These are phyloP conservation scores for Graptemys geographica DNA, from an alignment of 2,797 vertebrate species.

Conservation along the genomic window DNA sequence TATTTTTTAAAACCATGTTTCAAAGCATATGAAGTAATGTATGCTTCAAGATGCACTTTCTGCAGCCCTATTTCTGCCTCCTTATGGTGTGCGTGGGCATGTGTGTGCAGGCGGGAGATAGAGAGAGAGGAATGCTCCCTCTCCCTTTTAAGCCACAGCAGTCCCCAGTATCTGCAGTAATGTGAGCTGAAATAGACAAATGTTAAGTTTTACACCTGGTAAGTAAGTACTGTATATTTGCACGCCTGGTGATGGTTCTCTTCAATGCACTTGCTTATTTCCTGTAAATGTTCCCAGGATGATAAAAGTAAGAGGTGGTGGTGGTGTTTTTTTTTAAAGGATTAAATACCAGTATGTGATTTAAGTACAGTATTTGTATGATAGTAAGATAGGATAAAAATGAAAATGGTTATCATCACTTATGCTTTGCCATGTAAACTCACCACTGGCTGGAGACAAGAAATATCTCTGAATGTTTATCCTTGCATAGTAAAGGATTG, in stretches of 20 bases:
- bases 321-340: not conserved
- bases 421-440: rapidly evolving
- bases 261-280: not conserved
- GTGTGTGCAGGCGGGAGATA: rapidly evolving
- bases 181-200: conserved; percentile 16
- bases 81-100: not conserved
- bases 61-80: conserved; percentile 45
- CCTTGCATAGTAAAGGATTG: rapidly evolving
- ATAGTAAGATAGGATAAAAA: not conserved
- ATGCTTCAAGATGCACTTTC: conserved; percentile 32
- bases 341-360: not conserved
- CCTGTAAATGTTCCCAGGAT: not conserved
- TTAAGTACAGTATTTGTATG: not conserved
- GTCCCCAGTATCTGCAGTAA: conserved; percentile 18
- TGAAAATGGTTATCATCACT: rapidly evolving
- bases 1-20: conserved; percentile 35
- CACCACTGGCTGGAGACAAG: not conserved
- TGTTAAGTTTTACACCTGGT: not conserved
- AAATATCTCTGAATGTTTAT: rapidly evolving
- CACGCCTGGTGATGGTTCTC: not conserved
- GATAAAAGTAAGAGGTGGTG: not conserved
- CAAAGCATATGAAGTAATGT: not conserved
- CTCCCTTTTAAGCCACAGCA: conserved; percentile 17
- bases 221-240: not conserved
- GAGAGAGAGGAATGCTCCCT: not conserved